Conservation (phyloP, 1,140 invertebrate genomes). For the Drosophila pallidifrons region DNA sequence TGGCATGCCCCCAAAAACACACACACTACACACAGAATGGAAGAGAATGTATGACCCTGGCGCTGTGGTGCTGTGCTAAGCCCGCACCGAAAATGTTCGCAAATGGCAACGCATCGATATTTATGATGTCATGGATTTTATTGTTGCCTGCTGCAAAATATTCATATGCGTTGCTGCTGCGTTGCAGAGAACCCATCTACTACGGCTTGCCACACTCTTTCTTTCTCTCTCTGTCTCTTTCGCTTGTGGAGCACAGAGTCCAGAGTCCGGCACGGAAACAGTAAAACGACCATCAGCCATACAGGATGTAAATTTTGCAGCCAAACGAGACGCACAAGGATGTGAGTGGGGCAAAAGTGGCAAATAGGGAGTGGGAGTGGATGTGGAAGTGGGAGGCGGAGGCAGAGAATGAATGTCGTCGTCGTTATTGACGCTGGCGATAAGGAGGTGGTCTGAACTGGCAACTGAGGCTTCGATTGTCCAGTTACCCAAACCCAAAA, state of each 20-base stretch:
- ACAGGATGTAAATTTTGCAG: conserved; percentile 84
- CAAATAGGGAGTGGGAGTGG: neutral
- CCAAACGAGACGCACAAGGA: conserved; percentile 78
- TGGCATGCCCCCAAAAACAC: conserved; percentile 21
- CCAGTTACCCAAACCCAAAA: conserved; percentile 7
- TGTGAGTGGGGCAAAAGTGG: conserved; percentile 24
- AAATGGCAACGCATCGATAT: conserved; percentile 80
- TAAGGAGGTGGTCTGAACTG: conserved; percentile 58
- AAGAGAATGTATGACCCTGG: conserved; percentile 33
- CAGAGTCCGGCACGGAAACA: conserved; percentile 69
- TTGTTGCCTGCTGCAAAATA: conserved; percentile 83
- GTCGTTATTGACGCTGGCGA: conserved; percentile 74
- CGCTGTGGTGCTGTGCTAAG: conserved; percentile 53
- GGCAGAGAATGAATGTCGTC: conserved; percentile 37
- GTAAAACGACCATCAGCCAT: conserved; percentile 83
- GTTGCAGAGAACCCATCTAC: neutral
- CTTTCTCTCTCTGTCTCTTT: neutral
- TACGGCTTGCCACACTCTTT: conserved; percentile 30
- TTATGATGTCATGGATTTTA: conserved; percentile 84
- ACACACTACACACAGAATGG: neutral
- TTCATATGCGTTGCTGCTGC: conserved; percentile 68
- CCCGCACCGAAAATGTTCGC: conserved; percentile 80
- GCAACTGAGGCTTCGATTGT: conserved; percentile 50
- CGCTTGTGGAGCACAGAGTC: neutral
- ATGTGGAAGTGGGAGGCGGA: neutral